Evolutionary conservation across 1,140 invertebrate genomes (phyloP).

Genomic region (Euwallacea fornicatus): DNA sequence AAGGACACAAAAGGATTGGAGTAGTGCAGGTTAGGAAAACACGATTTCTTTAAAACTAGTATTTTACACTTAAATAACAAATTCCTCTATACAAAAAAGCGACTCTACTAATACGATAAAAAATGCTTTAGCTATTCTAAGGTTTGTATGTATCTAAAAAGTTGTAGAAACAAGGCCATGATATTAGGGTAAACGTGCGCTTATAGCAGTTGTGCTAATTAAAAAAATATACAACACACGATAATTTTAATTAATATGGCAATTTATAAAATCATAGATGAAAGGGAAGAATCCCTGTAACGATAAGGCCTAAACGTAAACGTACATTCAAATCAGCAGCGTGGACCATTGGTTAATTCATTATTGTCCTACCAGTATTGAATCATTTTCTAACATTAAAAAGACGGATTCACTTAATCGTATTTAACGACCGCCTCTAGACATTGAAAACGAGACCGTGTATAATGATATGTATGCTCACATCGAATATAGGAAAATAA

Average conservation of each 20-base stretch:
- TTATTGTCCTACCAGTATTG: too few species aligned
- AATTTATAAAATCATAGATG: constrained; percentile 9
- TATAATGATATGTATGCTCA: too few species aligned
- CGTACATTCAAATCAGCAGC: too few species aligned
- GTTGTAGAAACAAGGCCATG: constrained; percentile 1
- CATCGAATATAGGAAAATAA: too few species aligned
- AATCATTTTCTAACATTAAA: too few species aligned
- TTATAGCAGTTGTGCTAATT: too few species aligned
- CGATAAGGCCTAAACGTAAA: neutral
- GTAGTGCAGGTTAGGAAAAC: too few species aligned
- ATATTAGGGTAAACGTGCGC: neutral
- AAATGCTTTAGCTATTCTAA: constrained; percentile 6
- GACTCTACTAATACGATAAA: constrained; percentile 1
- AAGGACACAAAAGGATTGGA: too few species aligned
- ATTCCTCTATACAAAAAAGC: constrained; percentile 14
- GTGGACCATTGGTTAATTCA: too few species aligned
- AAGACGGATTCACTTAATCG: too few species aligned
- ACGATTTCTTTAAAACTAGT: neutral
- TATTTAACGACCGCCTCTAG: too few species aligned
- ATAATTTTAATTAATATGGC: constrained; percentile 6
- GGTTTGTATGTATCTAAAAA: neutral
- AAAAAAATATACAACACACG: constrained; percentile 1
- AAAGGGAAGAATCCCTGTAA: neutral
- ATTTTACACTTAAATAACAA: constrained; percentile 14
- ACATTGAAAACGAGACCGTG: too few species aligned